Base-by-base conservation (phyloP, 2,888 invertebrate genomes). In the Xanthia icteritia region DNA sequence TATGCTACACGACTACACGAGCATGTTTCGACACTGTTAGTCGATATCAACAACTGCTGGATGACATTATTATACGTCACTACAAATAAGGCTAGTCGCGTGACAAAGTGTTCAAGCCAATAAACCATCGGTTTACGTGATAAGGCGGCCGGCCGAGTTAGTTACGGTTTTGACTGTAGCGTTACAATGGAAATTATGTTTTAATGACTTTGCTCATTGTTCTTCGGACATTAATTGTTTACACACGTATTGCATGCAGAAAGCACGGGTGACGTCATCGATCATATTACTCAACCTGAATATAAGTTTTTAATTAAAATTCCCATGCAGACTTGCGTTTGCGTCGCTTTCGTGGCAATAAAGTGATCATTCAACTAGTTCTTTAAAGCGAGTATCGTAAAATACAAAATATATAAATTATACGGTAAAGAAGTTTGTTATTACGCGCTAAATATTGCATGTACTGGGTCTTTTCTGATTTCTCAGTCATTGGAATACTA, bases 141-240 rank as follows among this genome's bases (percentile, higher is more conserved):
- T 92, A 92, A 92, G 91, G 83, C 81, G 83, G 77, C 76, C 78
- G 66, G 72, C 68, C 60, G 81, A 85, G 79, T 89, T 89, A 88
- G 89, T 86, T 89, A 86, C 90, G 88, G 84, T 86, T n/a, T 82
- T 78, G 80, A 83, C 86, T 88, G 84, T 86, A 81, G 90, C 88
- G 88, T 89, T 89, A 91, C 91, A 92, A 90, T 89, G 88, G 87
- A 88, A 92, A 88, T 92, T 90, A 91, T 90, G 91, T 89, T 90
- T 91, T 90, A 91, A 90, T 90, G 89, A 90, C 89, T 88, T 80
- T 82, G 82, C 88, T 91, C 89, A 92, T 93, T 92, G 92, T 92
- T 92, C 91, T 87, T 87, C 73, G 69, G 81, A 87, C 81, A 87
- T 91, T 91, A 91, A 92, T 91, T 91, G 90, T 90, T 90, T 90